Evolutionary conservation across 2,113 vertebrate genomes (phyloP).

Genomic region (Carlito syrichta): DNA sequence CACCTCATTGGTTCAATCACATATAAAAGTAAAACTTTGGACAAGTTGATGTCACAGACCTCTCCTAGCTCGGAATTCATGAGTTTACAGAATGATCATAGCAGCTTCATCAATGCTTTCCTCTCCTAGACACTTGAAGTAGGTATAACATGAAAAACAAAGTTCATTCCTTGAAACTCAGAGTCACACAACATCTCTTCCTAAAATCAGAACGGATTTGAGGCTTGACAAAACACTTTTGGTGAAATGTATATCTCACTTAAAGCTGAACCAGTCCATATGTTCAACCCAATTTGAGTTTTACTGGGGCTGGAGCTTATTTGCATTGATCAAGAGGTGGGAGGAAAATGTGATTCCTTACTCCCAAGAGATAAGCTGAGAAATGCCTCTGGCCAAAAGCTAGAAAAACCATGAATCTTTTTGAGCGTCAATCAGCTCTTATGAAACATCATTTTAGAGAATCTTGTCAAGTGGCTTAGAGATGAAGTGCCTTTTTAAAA

Average conservation of each 20-base stretch:
- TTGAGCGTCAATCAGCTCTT: neutral
- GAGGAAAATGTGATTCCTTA: neutral
- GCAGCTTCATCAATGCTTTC: neutral
- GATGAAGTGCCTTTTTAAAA: neutral
- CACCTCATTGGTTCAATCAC: neutral
- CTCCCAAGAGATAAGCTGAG: neutral
- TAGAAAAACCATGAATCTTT: neutral
- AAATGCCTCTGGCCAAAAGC: neutral
- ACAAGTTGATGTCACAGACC: neutral
- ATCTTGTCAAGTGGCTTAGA: slow-evolving; percentile 34
- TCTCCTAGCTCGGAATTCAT: neutral
- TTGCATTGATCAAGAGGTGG: neutral
- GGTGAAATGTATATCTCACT: neutral
- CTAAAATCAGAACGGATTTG: neutral
- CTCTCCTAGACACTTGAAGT: neutral
- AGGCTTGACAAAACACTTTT: neutral
- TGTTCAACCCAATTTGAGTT: neutral
- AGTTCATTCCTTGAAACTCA: neutral
- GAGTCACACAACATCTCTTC: neutral
- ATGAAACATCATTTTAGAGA: slow-evolving; percentile 39
- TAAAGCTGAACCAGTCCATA: neutral
- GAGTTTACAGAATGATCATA: neutral
- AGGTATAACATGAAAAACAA: neutral
- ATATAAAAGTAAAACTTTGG: neutral
- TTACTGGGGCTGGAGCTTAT: neutral